These are phyloP conservation scores for Metallyticus violacea DNA, from an alignment of 2,888 invertebrate genomes.

Conservation along the genomic window DNA sequence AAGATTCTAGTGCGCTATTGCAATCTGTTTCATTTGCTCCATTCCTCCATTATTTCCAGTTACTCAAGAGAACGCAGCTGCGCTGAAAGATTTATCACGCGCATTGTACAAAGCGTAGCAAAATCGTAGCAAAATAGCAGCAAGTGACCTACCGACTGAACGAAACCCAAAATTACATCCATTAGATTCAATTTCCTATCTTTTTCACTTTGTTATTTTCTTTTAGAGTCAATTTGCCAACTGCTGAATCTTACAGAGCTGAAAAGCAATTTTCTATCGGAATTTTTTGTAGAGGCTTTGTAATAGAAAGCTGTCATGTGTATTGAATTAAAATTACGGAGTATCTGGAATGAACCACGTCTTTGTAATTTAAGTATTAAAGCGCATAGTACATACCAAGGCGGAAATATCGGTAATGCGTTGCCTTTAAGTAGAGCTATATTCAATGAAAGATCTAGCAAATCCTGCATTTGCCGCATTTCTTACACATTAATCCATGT, in stretches of 20 bases:
- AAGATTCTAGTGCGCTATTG: background rate
- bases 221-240: background rate
- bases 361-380: background rate
- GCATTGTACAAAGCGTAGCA: too few species aligned
- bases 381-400: background rate
- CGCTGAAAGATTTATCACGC: background rate
- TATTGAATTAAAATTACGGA: background rate
- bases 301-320: background rate
- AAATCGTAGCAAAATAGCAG: background rate
- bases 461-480: too few species aligned
- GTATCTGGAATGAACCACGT: background rate
- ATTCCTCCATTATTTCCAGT: background rate
- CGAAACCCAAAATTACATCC: background rate
- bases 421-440: too few species aligned
- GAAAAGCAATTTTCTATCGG: background rate
- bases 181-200: background rate
- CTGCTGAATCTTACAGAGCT: background rate
- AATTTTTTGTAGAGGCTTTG: background rate
- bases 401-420: background rate
- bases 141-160: background rate
- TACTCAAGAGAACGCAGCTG: background rate
- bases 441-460: too few species aligned
- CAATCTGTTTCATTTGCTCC: background rate
- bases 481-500: too few species aligned
- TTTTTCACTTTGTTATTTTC: background rate